Evolutionary conservation across 2,888 invertebrate species (phyloP).

Genomic region (Acanthococcus lagerstroemiae): DNA sequence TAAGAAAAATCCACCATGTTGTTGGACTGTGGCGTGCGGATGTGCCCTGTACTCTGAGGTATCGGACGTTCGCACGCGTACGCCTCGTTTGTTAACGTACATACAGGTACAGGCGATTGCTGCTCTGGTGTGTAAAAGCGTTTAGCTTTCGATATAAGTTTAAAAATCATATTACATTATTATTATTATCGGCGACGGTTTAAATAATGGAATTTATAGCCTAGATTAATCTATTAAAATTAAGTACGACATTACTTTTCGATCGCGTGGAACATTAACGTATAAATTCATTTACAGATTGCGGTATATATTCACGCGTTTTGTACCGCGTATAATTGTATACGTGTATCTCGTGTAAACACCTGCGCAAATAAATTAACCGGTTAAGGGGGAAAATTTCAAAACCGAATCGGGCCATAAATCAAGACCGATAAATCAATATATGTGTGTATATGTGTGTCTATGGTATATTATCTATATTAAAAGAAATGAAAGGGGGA

Average conservation of each 20-base stretch:
- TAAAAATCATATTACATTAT: constrained; percentile 7
- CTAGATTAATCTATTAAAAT: constrained; percentile 30
- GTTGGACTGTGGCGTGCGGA: too few species aligned
- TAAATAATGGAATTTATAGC: constrained; percentile 24
- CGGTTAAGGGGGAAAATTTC: constrained; percentile 16
- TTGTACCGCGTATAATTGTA: constrained; percentile 10
- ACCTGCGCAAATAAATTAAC: constrained; percentile 30
- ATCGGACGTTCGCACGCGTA: too few species aligned
- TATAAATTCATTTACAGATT: constrained; percentile 28
- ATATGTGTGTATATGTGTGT: constrained; percentile 1
- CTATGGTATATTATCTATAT: background rate
- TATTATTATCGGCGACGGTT: constrained; percentile 11
- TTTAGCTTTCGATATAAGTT: too few species aligned
- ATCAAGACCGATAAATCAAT: constrained; percentile 29
- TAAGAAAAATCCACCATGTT: too few species aligned
- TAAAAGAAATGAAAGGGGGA: background rate
- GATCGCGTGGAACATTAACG: constrained; percentile 26
- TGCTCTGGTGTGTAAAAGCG: too few species aligned
- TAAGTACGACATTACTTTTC: constrained; percentile 30
- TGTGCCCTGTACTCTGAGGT: too few species aligned
- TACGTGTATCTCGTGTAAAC: constrained; percentile 27
- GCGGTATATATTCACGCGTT: constrained; percentile 16
- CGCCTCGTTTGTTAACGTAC: too few species aligned
- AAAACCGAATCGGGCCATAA: constrained; percentile 24
- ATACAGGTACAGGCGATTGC: too few species aligned